Percentiles rank a stretch among this genome's conserved stretches.
Conservation (phyloP, 1,140 invertebrate genomes). For the Caligus rogercresseyi region DNA sequence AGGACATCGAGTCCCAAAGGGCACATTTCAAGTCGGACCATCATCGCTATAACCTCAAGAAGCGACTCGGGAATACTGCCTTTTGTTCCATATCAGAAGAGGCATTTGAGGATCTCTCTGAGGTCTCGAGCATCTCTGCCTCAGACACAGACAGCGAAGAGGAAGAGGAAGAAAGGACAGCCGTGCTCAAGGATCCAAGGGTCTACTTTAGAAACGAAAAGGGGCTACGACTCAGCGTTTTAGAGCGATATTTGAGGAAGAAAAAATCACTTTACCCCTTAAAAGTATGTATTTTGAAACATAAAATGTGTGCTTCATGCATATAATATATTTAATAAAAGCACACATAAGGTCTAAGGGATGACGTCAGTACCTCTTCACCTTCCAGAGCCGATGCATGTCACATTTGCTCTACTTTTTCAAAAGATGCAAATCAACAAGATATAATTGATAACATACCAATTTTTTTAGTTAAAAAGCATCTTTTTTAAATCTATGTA, state of each 20-base stretch:
- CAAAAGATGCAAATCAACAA: too few species aligned
- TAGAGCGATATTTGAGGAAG: neutral
- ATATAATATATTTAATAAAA: too few species aligned
- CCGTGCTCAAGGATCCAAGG: neutral
- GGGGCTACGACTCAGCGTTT: neutral
- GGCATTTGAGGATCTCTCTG: neutral
- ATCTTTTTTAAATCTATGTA: conserved; percentile 25
- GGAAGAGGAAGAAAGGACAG: neutral
- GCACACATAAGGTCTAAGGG: too few species aligned
- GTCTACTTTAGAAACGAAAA: neutral
- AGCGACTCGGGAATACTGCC: neutral
- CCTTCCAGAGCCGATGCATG: too few species aligned
- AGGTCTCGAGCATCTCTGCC: neutral
- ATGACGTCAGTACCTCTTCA: too few species aligned
- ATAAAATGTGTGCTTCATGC: too few species aligned
- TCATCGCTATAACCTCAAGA: neutral
- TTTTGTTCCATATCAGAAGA: neutral
- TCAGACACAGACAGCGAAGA: neutral
- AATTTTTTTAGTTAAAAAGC: conserved; percentile 4
- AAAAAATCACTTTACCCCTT: neutral
- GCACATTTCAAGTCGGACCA: neutral
- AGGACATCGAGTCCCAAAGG: neutral
- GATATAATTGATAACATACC: too few species aligned
- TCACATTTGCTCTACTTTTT: too few species aligned
- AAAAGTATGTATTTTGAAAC: neutral